Conservation (phyloP, 2,113 vertebrate genomes). For the Saccopteryx leptura region DNA sequence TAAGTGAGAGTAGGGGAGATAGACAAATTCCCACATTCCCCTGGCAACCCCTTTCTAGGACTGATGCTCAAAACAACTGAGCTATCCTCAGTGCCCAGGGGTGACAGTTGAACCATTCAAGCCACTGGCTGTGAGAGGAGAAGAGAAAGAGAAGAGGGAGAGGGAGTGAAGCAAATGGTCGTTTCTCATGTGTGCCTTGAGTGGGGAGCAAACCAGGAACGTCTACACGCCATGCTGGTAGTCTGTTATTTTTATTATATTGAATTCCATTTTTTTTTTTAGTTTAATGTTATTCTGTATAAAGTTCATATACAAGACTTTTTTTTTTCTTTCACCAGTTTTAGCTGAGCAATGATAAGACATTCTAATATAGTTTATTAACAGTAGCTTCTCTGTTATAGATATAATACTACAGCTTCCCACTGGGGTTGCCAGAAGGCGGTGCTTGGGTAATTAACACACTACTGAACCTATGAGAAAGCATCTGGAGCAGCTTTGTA, state of each 20-base stretch:
- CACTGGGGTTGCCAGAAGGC: background rate
- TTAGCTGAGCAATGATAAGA: background rate
- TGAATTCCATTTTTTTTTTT: slow-evolving; percentile 43
- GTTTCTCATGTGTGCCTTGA: too few species aligned
- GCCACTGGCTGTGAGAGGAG: too few species aligned
- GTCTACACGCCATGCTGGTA: too few species aligned
- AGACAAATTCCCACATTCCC: too few species aligned
- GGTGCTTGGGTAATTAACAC: background rate
- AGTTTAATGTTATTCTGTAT: background rate
- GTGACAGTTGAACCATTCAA: too few species aligned
- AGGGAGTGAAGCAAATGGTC: too few species aligned
- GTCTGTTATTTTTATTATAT: slow-evolving; percentile 25
- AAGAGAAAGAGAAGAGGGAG: too few species aligned
- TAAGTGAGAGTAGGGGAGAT: too few species aligned
- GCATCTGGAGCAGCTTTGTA: background rate
- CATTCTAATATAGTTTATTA: background rate
- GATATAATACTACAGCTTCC: background rate
- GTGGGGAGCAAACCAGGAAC: too few species aligned
- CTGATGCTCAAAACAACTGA: too few species aligned
- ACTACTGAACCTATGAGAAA: background rate
- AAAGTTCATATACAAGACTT: background rate
- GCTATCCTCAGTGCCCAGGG: too few species aligned
- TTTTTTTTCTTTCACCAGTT: slow-evolving; percentile 19
- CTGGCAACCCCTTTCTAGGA: too few species aligned
- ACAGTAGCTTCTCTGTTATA: background rate